These are phyloP conservation scores for Cardinalis cardinalis DNA, from an alignment of 2,113 vertebrate genomes.

Conservation along the genomic window DNA sequence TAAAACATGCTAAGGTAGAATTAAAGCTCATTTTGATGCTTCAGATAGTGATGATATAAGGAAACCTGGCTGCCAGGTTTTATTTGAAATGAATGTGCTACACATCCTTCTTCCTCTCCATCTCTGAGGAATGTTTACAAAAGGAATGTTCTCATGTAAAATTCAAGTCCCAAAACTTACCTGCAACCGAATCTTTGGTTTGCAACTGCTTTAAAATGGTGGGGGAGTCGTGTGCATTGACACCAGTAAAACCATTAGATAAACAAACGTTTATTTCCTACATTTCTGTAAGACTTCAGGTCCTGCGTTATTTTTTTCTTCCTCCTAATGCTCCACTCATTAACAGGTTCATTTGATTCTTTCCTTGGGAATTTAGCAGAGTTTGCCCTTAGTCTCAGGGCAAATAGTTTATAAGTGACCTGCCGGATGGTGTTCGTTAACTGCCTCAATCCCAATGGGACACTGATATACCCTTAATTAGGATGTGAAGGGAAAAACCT, in stretches of 20 bases:
- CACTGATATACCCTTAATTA: conserved; percentile 82
- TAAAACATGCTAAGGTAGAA: not conserved
- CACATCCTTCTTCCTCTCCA: not conserved
- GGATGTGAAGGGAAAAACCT: conserved; percentile 72
- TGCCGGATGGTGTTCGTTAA: conserved; percentile 62
- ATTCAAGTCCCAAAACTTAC: conserved; percentile 2
- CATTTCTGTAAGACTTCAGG: conserved; percentile 44
- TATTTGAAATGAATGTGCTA: not conserved
- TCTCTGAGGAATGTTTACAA: not conserved
- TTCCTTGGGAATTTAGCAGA: conserved; percentile 72
- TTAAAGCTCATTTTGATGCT: not conserved
- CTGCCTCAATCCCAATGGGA: conserved; percentile 68
- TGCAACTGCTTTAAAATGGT: conserved; percentile 1
- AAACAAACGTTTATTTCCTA: conserved; percentile 58
- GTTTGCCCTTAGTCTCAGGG: conserved; percentile 64
- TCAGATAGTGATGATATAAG: not conserved
- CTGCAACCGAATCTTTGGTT: conserved; percentile 35
- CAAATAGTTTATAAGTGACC: conserved; percentile 67
- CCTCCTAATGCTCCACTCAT: conserved; percentile 58
- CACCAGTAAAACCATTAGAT: conserved; percentile 35
- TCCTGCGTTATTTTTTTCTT: conserved; percentile 20
- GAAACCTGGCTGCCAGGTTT: not conserved
- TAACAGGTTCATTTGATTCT: conserved; percentile 75
- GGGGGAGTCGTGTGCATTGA: not conserved
- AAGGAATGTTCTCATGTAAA: not conserved